Evolutionary conservation across 2,113 vertebrate species (phyloP), one percentile per base, ranked within the genome.

Genomic region (Columba janthina): DNA sequence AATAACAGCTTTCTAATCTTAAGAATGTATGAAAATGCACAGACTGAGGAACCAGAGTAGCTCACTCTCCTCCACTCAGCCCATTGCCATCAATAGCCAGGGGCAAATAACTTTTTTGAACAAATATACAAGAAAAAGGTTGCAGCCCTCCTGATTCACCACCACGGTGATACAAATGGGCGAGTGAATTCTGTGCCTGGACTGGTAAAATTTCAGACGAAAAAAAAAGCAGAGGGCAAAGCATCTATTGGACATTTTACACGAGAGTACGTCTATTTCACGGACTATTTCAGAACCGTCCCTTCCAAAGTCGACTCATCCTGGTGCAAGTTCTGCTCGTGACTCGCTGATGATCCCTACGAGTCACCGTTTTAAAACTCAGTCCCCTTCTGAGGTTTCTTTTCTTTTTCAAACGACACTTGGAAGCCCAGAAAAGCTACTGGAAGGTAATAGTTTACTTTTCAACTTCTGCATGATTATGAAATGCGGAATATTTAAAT

Each of bases 401-500:
- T 53, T 94, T 28, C 26, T 60, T 83, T 48, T 31, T 67, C 77
- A 18, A 38, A 24, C 21, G 26, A 21, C 31, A 5, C 75, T 21
- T 17, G 58, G 76, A 69, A 89, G 54, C 48, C 85, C 2, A 1
- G 54, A 42, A 40, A 46, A 95, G 58, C 66, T 15, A n/a, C 38
- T 5, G 75, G 31, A 53, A 92, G 88, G 91, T 91, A 96, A 93
- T 38, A 36, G 46, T 58, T 96, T 56, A 65, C 85, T 96, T 81
- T 69, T 50, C 50, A 90, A 40, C 78, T 80, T 24, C 12, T 71
- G 71, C 32, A 17, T 20, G 85, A 40, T 69, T 75, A 71, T 56
- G 76, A 95, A 89, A 70, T 29, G 57, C 90, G 48, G 69, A 65
- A 69, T 86, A 80, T 69, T 89, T 40, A 44, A 81, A 83, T 51